phyloP scores from a whole-genome alignment of 2,113 vertebrate genomes.

The Saguinus midas region DNA sequence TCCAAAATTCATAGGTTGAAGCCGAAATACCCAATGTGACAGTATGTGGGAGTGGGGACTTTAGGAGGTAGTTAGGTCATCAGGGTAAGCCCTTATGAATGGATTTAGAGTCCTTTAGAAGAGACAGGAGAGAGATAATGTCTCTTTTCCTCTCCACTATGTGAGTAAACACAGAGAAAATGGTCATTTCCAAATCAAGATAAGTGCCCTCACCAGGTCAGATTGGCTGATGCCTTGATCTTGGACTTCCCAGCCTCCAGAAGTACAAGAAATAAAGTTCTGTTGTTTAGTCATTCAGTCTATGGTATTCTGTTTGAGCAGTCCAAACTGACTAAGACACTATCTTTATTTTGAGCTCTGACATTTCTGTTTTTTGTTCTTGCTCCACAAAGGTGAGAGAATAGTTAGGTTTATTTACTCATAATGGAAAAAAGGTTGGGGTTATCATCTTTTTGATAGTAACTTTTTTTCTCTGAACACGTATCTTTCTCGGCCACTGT shows the following conservation, averaged over 20 bases:
- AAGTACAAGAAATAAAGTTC: not conserved
- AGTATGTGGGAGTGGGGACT: not conserved
- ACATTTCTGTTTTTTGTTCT: not conserved
- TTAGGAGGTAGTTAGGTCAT: not conserved
- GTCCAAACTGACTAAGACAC: not conserved
- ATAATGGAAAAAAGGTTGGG: not conserved
- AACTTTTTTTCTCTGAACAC: not conserved
- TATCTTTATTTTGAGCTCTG: not conserved
- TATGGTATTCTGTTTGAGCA: not conserved
- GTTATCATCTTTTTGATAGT: slow-evolving; percentile 3
- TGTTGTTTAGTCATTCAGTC: not conserved
- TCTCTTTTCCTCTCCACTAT: not conserved
- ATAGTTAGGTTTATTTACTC: not conserved
- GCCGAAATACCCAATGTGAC: not conserved
- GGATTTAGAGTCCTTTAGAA: not conserved
- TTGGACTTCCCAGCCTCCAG: not conserved
- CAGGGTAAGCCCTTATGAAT: not conserved
- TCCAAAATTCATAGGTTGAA: not conserved
- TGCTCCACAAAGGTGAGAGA: not conserved
- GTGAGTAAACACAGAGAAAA: not conserved
- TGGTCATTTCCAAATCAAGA: not conserved
- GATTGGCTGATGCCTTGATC: too few relatives aligned
- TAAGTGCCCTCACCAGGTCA: not conserved
- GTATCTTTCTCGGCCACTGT: not conserved
- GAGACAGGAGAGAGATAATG: not conserved